phyloP scores from a whole-genome alignment of 2,113 vertebrate genomes.

The Serinus canaria region DNA sequence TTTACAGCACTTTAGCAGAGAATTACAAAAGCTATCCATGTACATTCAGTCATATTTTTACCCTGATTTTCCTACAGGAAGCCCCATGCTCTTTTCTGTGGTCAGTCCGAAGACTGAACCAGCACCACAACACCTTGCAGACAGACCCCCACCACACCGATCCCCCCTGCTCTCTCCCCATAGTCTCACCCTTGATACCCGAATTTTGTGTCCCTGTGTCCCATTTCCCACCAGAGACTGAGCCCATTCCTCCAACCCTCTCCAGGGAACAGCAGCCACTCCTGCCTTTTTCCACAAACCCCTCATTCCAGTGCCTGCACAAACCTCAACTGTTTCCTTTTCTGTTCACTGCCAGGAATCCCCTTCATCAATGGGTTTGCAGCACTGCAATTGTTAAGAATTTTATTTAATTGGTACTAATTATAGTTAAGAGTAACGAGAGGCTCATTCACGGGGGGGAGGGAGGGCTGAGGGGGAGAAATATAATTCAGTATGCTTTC shows the following conservation, averaged over 20 bases:
- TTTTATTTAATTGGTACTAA: conserved; percentile 42
- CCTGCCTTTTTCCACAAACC: neutral
- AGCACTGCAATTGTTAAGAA: neutral
- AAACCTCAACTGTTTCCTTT: neutral
- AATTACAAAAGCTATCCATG: neutral
- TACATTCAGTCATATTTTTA: neutral
- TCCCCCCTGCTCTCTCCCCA: neutral
- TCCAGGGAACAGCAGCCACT: neutral
- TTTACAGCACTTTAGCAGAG: neutral
- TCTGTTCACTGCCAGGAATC: neutral
- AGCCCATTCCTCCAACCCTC: accelerated
- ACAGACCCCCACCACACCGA: neutral
- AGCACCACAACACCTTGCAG: neutral
- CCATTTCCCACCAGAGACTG: neutral
- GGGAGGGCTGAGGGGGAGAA: neutral
- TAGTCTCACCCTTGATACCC: neutral
- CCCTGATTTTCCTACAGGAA: neutral
- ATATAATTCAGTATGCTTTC: neutral
- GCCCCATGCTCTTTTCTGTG: accelerated
- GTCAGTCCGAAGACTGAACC: neutral
- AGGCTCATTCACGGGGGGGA: neutral
- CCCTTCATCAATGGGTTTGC: neutral
- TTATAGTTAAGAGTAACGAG: conserved; percentile 26
- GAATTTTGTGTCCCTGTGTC: neutral
- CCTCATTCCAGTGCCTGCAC: neutral